Percentiles rank a stretch among this genome's conserved stretches.
These are phyloP conservation scores for Pseudomyrmex dendroicus DNA, from an alignment of 1,140 invertebrate species.

Conservation along the genomic window DNA sequence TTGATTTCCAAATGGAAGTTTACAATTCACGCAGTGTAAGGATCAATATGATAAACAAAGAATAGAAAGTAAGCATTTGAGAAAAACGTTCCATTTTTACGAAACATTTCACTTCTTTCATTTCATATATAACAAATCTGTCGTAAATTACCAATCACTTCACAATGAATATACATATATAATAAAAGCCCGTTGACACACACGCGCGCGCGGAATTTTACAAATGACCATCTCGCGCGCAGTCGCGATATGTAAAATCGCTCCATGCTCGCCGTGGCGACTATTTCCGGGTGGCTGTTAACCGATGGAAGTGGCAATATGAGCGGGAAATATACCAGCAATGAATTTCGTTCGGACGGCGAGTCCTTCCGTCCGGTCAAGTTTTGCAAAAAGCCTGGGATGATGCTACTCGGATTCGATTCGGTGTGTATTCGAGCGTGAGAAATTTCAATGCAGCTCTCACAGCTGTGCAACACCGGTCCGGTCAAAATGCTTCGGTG, in stretches of 20 bases:
- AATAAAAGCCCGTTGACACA: not conserved
- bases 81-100: too few species aligned
- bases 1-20: slow-evolving; percentile 10
- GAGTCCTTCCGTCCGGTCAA: slow-evolving; percentile 21
- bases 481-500: slow-evolving; percentile 3
- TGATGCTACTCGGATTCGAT: slow-evolving; percentile 23
- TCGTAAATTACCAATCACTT: not conserved
- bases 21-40: too few species aligned
- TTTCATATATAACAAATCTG: too few species aligned
- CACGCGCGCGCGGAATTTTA: not conserved
- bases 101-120: not conserved
- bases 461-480: not conserved
- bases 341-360: not conserved
- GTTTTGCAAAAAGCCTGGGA: slow-evolving; percentile 36
- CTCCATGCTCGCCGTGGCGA: not conserved
- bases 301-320: slow-evolving; percentile 7
- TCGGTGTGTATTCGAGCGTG: slow-evolving; percentile 2
- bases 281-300: not conserved
- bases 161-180: not conserved
- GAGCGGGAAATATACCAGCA: slow-evolving; percentile 14
- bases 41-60: not conserved
- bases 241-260: not conserved
- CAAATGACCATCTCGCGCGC: not conserved
- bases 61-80: not conserved
- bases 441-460: slow-evolving; percentile 64